Evolutionary conservation across 2,888 invertebrate species (phyloP).

Genomic region (Rotaria sp.): DNA sequence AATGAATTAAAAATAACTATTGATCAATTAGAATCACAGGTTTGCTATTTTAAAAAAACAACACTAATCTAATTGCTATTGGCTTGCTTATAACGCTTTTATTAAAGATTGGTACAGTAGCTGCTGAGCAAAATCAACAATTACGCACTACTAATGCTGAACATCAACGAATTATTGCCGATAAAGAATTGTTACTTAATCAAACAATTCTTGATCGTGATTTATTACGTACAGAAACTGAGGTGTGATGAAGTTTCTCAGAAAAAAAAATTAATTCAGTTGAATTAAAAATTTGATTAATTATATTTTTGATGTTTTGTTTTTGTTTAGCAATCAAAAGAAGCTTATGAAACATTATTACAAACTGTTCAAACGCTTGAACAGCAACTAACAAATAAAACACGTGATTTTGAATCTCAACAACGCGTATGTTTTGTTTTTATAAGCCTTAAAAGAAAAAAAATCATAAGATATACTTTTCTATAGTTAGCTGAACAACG

Average conservation of each 20-base stretch:
- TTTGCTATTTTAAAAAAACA: background rate
- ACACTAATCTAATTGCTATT: background rate
- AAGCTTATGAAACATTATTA: conserved; percentile 19
- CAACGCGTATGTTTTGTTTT: background rate
- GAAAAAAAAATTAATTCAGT: background rate
- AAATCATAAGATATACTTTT: too few relatives aligned
- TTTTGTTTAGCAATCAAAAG: background rate
- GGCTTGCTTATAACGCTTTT: background rate
- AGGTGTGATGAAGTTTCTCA: background rate
- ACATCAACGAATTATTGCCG: background rate
- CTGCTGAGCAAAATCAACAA: conserved; percentile 26
- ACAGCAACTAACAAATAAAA: background rate
- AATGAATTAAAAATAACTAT: conserved; percentile 40
- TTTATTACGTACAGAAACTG: background rate
- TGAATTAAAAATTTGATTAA: too few relatives aligned
- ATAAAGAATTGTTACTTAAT: conserved; percentile 4
- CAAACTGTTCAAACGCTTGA: conserved; percentile 19
- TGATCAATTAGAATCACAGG: conserved; percentile 42
- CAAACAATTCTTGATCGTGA: background rate
- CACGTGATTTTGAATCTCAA: background rate
- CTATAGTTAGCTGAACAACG: conserved; percentile 55
- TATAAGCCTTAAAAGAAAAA: too few relatives aligned
- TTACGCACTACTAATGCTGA: conserved; percentile 5
- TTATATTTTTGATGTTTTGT: background rate
- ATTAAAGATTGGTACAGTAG: background rate